These are phyloP conservation scores for Periplaneta americana DNA, from an alignment of 1,140 invertebrate genomes.

Conservation along the genomic window DNA sequence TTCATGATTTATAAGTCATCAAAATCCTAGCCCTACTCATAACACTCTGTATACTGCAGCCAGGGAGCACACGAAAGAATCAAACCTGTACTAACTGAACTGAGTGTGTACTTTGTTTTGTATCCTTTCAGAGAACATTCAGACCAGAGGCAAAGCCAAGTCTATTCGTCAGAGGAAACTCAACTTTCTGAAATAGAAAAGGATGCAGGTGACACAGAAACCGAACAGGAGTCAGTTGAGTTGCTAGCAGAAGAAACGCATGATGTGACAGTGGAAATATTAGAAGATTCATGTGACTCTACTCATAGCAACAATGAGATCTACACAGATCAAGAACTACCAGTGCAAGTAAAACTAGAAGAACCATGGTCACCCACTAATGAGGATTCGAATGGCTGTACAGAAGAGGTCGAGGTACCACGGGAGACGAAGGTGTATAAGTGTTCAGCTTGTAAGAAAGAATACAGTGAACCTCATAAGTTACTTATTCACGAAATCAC, in stretches of 20 bases:
- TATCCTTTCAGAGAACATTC: too few relatives aligned
- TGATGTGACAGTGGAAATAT: background rate
- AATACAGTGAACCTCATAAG: background rate
- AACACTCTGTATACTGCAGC: too few relatives aligned
- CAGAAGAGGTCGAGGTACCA: background rate
- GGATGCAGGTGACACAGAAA: background rate
- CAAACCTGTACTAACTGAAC: too few relatives aligned
- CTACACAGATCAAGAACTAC: background rate
- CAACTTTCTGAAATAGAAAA: too few relatives aligned
- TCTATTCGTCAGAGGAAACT: too few relatives aligned
- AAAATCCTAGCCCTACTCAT: too few relatives aligned
- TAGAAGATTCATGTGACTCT: background rate
- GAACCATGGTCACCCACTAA: background rate
- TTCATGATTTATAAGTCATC: too few relatives aligned
- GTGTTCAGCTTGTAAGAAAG: conserved; percentile 3
- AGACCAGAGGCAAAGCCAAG: too few relatives aligned
- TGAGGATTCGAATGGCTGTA: background rate
- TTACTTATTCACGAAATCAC: conserved; percentile 12
- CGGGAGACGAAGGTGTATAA: background rate
- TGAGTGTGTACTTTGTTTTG: too few relatives aligned
- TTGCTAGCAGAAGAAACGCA: background rate
- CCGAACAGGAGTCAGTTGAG: background rate
- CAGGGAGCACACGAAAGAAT: too few relatives aligned
- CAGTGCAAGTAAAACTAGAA: background rate
- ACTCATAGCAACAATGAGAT: background rate